These are phyloP conservation scores for Dissostichus mawsoni DNA, from an alignment of 2,113 vertebrate genomes.

Conservation along the genomic window DNA sequence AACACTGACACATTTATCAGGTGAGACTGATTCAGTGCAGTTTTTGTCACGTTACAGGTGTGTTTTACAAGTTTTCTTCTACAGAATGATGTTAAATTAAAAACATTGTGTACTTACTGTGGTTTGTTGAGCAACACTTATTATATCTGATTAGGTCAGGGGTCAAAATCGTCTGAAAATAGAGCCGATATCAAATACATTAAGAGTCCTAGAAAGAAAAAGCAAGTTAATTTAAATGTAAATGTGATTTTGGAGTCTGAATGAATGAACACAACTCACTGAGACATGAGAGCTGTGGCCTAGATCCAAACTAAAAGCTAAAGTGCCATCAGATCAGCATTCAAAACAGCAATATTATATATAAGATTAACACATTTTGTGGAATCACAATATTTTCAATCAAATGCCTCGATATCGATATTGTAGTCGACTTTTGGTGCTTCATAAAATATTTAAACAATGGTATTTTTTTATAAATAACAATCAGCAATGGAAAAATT, in stretches of 20 bases:
- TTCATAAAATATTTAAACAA: no score
- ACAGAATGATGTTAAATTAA: not conserved
- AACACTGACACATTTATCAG: conserved; percentile 17
- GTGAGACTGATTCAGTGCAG: conserved; percentile 22
- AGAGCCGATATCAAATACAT: not conserved
- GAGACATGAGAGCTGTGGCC: not conserved
- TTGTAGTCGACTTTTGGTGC: no score
- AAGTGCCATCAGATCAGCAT: no score
- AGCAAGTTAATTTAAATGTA: not conserved
- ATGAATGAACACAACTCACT: not conserved
- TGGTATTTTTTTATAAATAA: no score
- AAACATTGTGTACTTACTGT: not conserved
- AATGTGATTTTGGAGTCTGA: not conserved
- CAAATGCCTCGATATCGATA: no score
- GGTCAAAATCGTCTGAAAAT: not conserved
- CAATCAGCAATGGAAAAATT: no score
- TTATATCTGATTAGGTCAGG: conserved; percentile 5
- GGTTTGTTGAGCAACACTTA: no score
- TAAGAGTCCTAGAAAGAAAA: not conserved
- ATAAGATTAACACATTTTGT: no score
- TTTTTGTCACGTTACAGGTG: not conserved
- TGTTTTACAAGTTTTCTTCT: not conserved
- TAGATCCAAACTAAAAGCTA: not conserved
- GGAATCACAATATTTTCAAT: no score
- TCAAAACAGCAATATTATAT: no score